A percentile compares a stretch with the other conserved stretches of the same genome.
Conservation (phyloP, 2,797 vertebrate genomes). For the Australoheros facetus region DNA sequence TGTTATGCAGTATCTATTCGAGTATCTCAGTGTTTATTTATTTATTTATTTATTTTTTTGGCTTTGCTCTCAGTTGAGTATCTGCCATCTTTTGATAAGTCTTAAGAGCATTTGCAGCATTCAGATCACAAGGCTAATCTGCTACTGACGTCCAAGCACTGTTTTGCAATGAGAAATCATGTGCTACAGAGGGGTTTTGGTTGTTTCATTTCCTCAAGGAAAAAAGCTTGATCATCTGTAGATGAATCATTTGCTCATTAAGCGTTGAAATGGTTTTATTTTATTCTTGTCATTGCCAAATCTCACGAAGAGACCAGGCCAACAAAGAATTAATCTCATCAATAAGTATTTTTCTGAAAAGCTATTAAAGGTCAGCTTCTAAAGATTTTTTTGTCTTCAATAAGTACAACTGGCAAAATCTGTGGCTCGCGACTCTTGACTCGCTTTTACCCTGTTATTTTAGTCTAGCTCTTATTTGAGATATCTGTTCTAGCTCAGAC, state of each 20-base stretch:
- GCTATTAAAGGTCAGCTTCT: neutral
- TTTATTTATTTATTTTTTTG: neutral
- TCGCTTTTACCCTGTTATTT: no score
- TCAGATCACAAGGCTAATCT: constrained; percentile 2
- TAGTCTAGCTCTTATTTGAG: neutral
- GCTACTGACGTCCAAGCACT: neutral
- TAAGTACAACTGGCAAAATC: neutral
- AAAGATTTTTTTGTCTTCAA: no score
- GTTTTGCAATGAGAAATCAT: constrained; percentile 33
- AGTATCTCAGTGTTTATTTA: no score
- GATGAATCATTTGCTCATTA: neutral
- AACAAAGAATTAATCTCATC: neutral
- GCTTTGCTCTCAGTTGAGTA: neutral
- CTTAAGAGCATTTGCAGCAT: neutral
- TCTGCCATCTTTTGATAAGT: neutral
- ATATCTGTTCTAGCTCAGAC: neutral
- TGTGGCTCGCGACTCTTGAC: no score
- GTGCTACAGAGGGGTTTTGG: neutral
- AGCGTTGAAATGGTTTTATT: neutral
- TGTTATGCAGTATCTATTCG: neutral
- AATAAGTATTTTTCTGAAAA: neutral
- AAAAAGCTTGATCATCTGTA: neutral
- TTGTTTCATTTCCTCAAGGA: constrained; percentile 10
- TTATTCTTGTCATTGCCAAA: neutral
- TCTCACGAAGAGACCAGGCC: neutral